Evolutionary conservation across 2,888 invertebrate genomes (phyloP).

Genomic region (Diarsia rubi): DNA sequence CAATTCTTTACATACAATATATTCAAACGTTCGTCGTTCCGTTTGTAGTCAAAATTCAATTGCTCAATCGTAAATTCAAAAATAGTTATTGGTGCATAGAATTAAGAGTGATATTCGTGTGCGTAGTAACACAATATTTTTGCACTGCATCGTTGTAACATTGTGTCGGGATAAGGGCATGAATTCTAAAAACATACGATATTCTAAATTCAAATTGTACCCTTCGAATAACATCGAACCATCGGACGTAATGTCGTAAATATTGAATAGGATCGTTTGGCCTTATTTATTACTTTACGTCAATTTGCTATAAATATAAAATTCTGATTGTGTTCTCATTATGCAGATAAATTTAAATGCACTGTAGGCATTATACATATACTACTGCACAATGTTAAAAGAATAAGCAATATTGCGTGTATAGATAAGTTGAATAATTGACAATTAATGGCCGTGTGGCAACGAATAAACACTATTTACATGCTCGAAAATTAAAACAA

Average conservation of each 20-base stretch:
- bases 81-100: not conserved
- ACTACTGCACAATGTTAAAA: not conserved
- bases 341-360: not conserved
- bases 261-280: slow-evolving; percentile 17
- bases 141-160: slow-evolving; percentile 1
- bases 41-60: not conserved
- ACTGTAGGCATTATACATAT: not conserved
- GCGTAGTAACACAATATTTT: not conserved
- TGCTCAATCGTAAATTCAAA: not conserved
- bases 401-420: too few species aligned
- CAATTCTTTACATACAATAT: not conserved
- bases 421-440: too few species aligned
- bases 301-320: slow-evolving; percentile 8
- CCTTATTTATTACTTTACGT: not conserved
- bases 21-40: not conserved
- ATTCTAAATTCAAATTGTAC: slow-evolving; percentile 35
- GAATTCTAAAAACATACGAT: slow-evolving; percentile 28
- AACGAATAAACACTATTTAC: not conserved
- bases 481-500: not conserved
- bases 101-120: not conserved
- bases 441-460: not conserved
- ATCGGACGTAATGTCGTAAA: slow-evolving; percentile 10
- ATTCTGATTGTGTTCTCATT: too few species aligned
- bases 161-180: slow-evolving; percentile 2
- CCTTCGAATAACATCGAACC: slow-evolving; percentile 15